Evolutionary conservation across 2,888 invertebrate genomes (phyloP), one percentile per base, ranked within the genome.

Genomic region (Hyalella azteca): DNA sequence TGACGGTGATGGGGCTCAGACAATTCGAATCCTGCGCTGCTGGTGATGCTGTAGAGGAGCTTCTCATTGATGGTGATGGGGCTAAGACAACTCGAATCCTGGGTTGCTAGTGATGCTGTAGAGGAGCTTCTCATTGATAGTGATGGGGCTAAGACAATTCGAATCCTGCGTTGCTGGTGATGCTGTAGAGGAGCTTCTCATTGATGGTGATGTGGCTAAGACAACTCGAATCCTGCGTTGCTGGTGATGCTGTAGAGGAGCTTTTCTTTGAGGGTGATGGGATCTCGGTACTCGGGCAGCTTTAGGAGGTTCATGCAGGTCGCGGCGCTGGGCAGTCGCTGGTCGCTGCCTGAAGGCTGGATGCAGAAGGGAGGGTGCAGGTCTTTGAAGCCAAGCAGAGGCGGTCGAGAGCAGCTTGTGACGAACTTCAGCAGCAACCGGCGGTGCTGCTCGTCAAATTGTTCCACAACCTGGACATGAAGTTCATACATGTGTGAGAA

Each of bases 281-380:
- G 93, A 76, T 93, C 93, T 84, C 91, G 91, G 87, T 96, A 96
- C 87, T 96, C 94, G 0, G 98, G 98, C 86, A 99, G 90, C 89
- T 98, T 98, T 82, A 99, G 90, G 84, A 99, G 91, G 90, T 99
- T 98, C 93, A 99, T 95, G 88, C 98, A 99, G 4, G 99, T 99
- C 88, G 96, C 96, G 11, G 98, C 95, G 15, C 98, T 96, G 0
- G 98, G 98, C 87, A 99, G 91, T 19, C 97, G 92, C 85, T 94
- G 93, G 85, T 94, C 93, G 75, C 92, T 92, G 15, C 96, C 97
- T 79, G 95, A 95, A 82, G 94, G 94, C 87, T 98, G 97, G 87
- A 99, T 96, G 87, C 96, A 96, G 89, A 99, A 97, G 1, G 96
- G 93, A 15, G 99, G 98, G 88, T 95, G 94, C 84, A 98, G 89